Evolutionary conservation across 1,140 invertebrate species (phyloP).

Genomic region (Drosophila orosa): DNA sequence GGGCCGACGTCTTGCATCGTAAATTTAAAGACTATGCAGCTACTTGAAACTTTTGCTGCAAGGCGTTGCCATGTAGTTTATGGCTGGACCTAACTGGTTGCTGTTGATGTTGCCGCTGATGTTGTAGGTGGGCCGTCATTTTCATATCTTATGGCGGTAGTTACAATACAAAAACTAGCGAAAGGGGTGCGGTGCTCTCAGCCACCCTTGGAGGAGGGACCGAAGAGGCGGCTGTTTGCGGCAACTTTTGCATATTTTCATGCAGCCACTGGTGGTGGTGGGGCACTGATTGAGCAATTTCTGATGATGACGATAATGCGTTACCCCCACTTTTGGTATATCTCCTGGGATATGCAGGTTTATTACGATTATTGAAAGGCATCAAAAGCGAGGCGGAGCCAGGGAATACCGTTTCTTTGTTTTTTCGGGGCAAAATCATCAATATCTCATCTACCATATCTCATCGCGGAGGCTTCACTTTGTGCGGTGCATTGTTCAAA

Average conservation of each 20-base stretch:
- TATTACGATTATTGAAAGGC: constrained; percentile 62
- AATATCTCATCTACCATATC: constrained; percentile 39
- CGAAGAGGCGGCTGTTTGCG: constrained; percentile 7
- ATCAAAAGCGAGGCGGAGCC: constrained; percentile 25
- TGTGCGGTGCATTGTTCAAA: constrained; percentile 60
- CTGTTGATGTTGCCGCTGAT: constrained; percentile 42
- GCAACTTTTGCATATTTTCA: constrained; percentile 58
- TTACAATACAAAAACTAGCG: constrained; percentile 38
- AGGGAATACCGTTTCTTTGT: constrained; percentile 1
- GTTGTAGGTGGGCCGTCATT: constrained; percentile 64
- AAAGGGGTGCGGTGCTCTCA: neutral
- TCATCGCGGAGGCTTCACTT: constrained; percentile 29
- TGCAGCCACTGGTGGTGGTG: neutral
- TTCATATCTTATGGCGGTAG: constrained; percentile 66
- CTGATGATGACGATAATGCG: constrained; percentile 50
- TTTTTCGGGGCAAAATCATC: constrained; percentile 29
- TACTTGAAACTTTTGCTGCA: constrained; percentile 68
- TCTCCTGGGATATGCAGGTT: constrained; percentile 16
- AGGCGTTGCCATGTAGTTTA: constrained; percentile 67
- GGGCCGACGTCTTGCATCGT: constrained; percentile 50
- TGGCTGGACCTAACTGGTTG: constrained; percentile 44
- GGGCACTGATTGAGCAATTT: constrained; percentile 64
- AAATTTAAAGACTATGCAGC: constrained; percentile 76
- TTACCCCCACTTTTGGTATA: constrained; percentile 7
- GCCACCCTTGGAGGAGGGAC: neutral